Evolutionary conservation across 2,113 vertebrate species (phyloP).

Genomic region (Elaphurus davidianus): DNA sequence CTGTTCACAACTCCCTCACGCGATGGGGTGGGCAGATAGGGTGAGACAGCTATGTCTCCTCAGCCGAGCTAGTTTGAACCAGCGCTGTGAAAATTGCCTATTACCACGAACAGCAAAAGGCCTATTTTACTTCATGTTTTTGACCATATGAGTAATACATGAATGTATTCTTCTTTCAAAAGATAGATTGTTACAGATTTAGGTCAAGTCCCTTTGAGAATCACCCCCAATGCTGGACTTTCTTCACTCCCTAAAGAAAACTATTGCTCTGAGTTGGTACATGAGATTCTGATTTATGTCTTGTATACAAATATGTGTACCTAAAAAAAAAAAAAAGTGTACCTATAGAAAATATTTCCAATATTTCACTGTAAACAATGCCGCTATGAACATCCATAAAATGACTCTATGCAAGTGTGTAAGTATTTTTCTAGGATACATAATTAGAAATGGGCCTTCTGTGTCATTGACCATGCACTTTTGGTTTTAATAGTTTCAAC

Average conservation of each 20-base stretch:
- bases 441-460: background rate
- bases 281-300: background rate
- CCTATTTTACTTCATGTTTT: background rate
- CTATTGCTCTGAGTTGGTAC: background rate
- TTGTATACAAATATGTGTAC: background rate
- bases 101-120: background rate
- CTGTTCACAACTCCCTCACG: background rate
- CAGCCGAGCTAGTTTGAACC: background rate
- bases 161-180: background rate
- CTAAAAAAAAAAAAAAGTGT: too few relatives aligned
- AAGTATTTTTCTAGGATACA: background rate
- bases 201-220: background rate
- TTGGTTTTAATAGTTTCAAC: background rate
- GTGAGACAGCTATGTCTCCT: background rate
- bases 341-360: background rate
- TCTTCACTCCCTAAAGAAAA: background rate
- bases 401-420: background rate
- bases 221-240: background rate
- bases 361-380: background rate
- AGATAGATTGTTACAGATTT: background rate
- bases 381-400: background rate
- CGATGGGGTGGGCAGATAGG: background rate
- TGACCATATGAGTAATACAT: background rate
- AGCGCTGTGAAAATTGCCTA: background rate
- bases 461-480: background rate